A percentile compares a stretch with the other conserved stretches of the same genome.
These are phyloP conservation scores for Hemicentrotus pulcherrimus DNA, from an alignment of 35 echinoderm and acorn worm genomes.

Conservation along the genomic window DNA sequence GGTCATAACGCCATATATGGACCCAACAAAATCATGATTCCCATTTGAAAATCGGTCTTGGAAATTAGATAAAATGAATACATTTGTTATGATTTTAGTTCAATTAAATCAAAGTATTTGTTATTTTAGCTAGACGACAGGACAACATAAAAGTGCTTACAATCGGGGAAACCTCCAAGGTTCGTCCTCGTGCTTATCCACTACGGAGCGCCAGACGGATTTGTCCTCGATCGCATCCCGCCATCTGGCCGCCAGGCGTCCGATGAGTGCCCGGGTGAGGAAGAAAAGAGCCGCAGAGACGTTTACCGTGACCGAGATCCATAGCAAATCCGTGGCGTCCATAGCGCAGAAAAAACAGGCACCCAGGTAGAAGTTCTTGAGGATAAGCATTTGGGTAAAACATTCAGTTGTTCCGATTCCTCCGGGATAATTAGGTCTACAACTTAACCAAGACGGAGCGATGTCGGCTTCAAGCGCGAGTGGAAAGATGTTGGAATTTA, in stretches of 20 bases:
- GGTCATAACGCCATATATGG: too few species aligned
- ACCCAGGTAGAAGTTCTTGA: background rate
- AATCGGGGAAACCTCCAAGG: constrained; percentile 60
- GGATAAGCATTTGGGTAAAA: constrained; percentile 2
- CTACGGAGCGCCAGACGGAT: constrained; percentile 22
- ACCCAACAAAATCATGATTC: too few species aligned
- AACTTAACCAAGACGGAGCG: background rate
- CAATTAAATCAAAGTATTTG: too few species aligned
- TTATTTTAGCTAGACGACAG: background rate
- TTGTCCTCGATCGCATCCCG: constrained; percentile 20
- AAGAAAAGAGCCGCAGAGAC: constrained; percentile 52
- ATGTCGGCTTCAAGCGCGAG: background rate
- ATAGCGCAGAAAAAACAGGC: constrained; percentile 42
- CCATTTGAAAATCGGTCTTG: too few species aligned
- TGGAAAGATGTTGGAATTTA: background rate
- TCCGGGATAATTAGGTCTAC: background rate
- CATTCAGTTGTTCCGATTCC: background rate
- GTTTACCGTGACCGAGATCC: constrained; percentile 61
- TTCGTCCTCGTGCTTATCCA: constrained; percentile 53
- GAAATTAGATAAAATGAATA: too few species aligned
- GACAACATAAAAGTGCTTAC: constrained; percentile 40
- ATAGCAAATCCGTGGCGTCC: constrained; percentile 44
- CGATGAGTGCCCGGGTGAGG: background rate
- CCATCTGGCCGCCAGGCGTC: background rate
- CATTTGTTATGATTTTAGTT: too few species aligned